Conservation (phyloP, 2,113 vertebrate genomes). For the Motacilla tschutschensis region DNA sequence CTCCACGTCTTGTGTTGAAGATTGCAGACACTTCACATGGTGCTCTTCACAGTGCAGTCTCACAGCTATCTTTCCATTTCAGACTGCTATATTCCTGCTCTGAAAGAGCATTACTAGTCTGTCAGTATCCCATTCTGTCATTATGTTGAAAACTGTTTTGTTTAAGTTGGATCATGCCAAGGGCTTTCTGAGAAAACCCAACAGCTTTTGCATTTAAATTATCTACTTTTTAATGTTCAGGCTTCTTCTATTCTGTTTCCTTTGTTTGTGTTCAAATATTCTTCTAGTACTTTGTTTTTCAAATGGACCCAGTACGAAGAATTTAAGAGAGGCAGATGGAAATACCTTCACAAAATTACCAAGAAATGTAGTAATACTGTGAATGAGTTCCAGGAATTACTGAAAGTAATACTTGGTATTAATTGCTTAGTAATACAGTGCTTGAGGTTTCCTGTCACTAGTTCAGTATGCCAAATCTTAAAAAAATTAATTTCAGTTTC, state of each 20-base stretch:
- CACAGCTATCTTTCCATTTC: not conserved
- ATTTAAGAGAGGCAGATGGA: not conserved
- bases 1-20: not conserved
- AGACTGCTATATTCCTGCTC: not conserved
- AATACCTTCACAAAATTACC: conserved; percentile 24
- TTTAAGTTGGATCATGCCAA: not conserved
- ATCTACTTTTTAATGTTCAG: not conserved
- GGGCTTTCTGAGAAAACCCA: not conserved
- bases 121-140: not conserved
- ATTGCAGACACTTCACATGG: not conserved
- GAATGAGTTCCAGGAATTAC: conserved; percentile 44
- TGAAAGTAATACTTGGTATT: conserved; percentile 31
- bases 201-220: not conserved
- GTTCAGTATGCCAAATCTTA: not conserved
- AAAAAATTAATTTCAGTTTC: not conserved
- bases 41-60: not conserved
- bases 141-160: not conserved
- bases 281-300: conserved; percentile 17
- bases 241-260: not conserved
- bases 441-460: conserved; percentile 50
- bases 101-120: not conserved
- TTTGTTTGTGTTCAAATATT: not conserved
- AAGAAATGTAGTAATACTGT: not conserved
- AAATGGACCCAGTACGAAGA: not conserved
- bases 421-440: conserved; percentile 34